Conservation (phyloP, 2,113 vertebrate genomes). For the Pygoscelis adeliae region DNA sequence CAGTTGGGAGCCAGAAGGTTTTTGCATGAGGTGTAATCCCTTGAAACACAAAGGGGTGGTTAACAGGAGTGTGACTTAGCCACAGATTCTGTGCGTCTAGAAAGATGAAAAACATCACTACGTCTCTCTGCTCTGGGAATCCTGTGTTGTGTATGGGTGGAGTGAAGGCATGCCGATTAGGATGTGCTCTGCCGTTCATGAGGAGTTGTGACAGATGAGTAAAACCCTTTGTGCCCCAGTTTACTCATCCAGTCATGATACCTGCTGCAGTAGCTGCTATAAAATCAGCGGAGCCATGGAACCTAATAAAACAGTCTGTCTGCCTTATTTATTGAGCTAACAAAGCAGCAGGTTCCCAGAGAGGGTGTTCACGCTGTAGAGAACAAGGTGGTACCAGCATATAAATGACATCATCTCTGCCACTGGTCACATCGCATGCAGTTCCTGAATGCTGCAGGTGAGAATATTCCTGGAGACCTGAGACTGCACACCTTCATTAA, state of each 20-base stretch:
- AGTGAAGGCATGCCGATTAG: not conserved
- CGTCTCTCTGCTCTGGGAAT: not conserved
- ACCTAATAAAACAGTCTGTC: not conserved
- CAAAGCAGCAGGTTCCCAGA: not conserved
- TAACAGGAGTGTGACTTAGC: not conserved
- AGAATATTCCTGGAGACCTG: conserved; percentile 27
- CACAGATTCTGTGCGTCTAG: not conserved
- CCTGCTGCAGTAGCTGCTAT: not conserved
- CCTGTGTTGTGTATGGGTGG: not conserved
- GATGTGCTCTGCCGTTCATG: not conserved
- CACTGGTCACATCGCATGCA: not conserved
- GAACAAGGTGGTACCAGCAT: not conserved
- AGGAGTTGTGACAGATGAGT: not conserved
- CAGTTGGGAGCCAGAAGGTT: not conserved
- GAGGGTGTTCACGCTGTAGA: not conserved
- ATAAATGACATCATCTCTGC: not conserved
- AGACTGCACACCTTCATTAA: conserved; percentile 61
- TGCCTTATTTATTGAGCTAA: not conserved
- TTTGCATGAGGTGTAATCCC: not conserved
- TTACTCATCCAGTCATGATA: not conserved
- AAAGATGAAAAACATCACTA: not conserved
- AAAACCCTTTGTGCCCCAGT: not conserved
- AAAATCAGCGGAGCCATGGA: not conserved
- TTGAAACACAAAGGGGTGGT: not conserved
- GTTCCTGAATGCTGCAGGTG: conserved; percentile 6